phyloP scores from a whole-genome alignment of 2,888 invertebrate genomes.

The Rhagophthalmus giganteus region DNA sequence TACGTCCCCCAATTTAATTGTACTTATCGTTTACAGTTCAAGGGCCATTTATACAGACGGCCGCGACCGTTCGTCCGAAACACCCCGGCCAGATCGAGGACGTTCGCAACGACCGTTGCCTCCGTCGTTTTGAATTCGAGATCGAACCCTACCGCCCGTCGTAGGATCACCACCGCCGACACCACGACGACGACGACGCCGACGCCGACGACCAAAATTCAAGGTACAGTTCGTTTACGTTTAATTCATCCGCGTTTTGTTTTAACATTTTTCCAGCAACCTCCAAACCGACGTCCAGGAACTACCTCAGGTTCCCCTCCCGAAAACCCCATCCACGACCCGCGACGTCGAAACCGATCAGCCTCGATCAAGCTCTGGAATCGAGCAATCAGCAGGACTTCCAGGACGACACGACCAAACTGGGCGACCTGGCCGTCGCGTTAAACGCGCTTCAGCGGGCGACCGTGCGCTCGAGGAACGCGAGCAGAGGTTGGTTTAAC shows the following conservation, averaged over 20 bases:
- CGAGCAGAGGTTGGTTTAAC: constrained; percentile 4
- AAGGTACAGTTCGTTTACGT: too few species aligned
- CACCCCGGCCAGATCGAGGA: too few species aligned
- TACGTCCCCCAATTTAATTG: too few species aligned
- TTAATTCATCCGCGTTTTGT: too few species aligned
- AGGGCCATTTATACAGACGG: too few species aligned
- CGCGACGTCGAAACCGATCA: constrained; percentile 24
- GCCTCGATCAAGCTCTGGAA: constrained; percentile 43
- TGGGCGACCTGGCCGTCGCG: constrained; percentile 44
- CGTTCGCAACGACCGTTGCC: background rate
- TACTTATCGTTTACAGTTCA: too few species aligned
- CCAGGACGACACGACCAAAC: constrained; percentile 39
- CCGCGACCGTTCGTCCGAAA: too few species aligned
- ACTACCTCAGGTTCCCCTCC: constrained; percentile 40
- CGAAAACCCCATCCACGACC: constrained; percentile 28
- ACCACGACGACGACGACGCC: too few species aligned
- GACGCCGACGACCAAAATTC: too few species aligned
- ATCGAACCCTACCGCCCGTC: too few species aligned
- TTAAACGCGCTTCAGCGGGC: constrained; percentile 45
- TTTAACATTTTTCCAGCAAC: constrained; percentile 16
- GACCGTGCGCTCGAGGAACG: constrained; percentile 29
- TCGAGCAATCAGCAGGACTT: constrained; percentile 42
- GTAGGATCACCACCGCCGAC: too few species aligned
- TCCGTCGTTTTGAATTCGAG: background rate
- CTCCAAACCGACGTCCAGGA: constrained; percentile 32